Percentiles rank a stretch among this genome's conserved stretches.
Conservation (phyloP, 2,113 vertebrate species). For the Oreochromis spilurus region DNA sequence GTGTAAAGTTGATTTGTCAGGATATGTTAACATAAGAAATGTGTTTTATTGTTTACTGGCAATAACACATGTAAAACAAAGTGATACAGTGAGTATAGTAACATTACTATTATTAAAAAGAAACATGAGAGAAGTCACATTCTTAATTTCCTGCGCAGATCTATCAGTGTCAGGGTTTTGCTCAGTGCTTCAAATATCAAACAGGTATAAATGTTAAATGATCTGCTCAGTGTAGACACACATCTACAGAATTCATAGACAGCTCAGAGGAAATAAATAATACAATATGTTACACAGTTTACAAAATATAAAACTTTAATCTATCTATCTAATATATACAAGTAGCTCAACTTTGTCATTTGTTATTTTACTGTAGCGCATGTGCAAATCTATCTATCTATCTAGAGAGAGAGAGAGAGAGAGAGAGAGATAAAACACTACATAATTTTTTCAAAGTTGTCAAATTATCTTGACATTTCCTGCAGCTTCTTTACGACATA, state of each 20-base stretch:
- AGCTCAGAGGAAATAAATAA: background rate
- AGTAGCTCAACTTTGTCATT: background rate
- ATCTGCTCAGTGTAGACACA: background rate
- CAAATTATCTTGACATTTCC: slow-evolving; percentile 16
- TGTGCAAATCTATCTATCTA: no score
- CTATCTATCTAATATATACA: background rate
- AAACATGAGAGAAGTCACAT: background rate
- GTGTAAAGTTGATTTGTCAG: no score
- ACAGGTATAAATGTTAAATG: background rate
- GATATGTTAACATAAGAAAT: no score
- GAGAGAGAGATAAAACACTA: background rate
- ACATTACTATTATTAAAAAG: no score
- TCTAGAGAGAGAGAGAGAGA: no score
- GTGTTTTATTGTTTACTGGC: no score
- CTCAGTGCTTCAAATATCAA: background rate
- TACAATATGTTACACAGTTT: no score
- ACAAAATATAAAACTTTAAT: no score
- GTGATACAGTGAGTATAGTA: no score
- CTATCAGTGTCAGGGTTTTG: background rate
- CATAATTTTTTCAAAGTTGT: background rate
- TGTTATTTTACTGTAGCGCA: no score
- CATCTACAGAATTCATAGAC: background rate
- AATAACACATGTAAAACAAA: no score
- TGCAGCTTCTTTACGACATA: background rate
- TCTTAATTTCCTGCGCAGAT: background rate